phyloP scores from a whole-genome alignment of 1,140 invertebrate species.

The Neuroterus valhalla region DNA sequence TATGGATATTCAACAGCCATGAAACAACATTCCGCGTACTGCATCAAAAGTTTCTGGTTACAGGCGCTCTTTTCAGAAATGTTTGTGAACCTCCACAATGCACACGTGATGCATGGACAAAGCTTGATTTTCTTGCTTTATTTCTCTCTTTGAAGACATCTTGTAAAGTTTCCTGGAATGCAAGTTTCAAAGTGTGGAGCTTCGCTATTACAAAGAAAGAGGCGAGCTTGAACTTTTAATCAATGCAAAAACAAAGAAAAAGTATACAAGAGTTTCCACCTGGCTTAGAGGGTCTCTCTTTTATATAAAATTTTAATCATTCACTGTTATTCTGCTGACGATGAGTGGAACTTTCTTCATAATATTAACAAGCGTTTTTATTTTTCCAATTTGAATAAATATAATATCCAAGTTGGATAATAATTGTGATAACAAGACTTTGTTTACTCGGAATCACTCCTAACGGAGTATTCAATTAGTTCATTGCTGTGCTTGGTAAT shows the following conservation, averaged over 20 bases:
- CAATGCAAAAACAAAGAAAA: constrained; percentile 24
- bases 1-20: constrained; percentile 4
- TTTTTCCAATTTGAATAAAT: neutral
- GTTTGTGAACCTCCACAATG: neutral
- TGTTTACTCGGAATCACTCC: too few relatives aligned
- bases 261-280: neutral
- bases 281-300: constrained; percentile 4
- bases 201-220: constrained; percentile 21
- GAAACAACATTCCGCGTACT: neutral
- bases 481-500: too few relatives aligned
- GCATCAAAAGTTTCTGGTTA: neutral
- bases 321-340: neutral
- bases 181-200: constrained; percentile 7
- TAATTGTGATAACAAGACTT: too few relatives aligned
- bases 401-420: too few relatives aligned
- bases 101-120: constrained; percentile 17
- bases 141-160: constrained; percentile 10
- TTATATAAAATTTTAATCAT: constrained; percentile 17
- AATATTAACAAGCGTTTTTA: neutral
- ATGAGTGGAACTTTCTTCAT: neutral
- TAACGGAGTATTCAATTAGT: too few relatives aligned
- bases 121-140: neutral
- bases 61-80: neutral
- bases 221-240: constrained; percentile 19
- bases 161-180: constrained; percentile 1